Conservation (phyloP, 2,888 invertebrate species). For the Eugnorisma glareosa region DNA sequence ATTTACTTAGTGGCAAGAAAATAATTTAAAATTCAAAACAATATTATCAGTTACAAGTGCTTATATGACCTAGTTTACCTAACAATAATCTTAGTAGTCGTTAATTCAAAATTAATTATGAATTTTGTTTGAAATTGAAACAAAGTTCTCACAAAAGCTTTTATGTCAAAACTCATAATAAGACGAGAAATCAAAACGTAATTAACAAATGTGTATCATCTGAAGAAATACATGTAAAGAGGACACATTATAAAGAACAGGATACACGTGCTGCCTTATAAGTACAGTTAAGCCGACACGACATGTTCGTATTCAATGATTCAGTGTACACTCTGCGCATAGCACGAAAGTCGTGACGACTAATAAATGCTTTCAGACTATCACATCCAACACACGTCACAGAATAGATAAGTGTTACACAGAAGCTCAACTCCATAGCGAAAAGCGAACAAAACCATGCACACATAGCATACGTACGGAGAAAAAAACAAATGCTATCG, state of each 20-base stretch:
- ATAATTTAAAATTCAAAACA: not conserved
- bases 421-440: not conserved
- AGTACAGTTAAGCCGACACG: constrained; percentile 65
- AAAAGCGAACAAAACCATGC: not conserved
- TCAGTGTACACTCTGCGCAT: constrained; percentile 70
- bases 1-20: not conserved
- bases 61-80: not conserved
- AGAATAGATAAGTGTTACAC: not conserved
- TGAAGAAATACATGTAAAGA: constrained; percentile 54
- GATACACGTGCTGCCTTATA: constrained; percentile 64
- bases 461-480: too few relatives aligned
- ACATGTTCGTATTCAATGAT: constrained; percentile 65
- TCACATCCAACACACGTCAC: constrained; percentile 40
- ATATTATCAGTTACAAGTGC: not conserved
- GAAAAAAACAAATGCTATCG: not conserved
- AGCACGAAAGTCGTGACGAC: constrained; percentile 83
- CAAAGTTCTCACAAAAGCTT: not conserved
- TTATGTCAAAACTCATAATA: not conserved
- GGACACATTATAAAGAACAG: constrained; percentile 61
- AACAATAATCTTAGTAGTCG: not conserved
- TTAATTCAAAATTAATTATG: not conserved
- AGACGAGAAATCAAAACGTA: constrained; percentile 25
- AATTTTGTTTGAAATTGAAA: not conserved
- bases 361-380: constrained; percentile 78
- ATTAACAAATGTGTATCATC: constrained; percentile 41